Base-by-base conservation (phyloP, 2,888 invertebrate species). In the Trachelus stipa region DNA sequence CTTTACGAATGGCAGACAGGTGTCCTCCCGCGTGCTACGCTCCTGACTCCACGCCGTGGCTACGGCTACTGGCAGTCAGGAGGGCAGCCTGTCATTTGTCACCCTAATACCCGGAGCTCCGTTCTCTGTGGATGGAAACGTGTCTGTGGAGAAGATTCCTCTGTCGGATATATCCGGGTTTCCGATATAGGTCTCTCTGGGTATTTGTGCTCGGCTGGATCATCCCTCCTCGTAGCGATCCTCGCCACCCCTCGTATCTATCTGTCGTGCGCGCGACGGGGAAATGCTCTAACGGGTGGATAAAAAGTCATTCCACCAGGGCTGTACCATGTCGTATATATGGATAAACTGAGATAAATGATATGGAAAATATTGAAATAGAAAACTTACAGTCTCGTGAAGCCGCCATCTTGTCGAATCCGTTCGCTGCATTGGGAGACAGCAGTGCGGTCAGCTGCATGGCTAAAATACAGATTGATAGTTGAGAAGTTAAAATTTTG, bases 31-130 rank as follows among this genome's bases (percentile, higher is more conserved):
- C 71, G 30, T 30, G 71, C 71, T 71, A 71, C 71, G 71, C 30
- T 71, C 71, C 71, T 71, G 71, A 33, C 30, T 71, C 31, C 33
- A 71, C 30, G 11, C 11, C 23, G 69, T 31, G 40, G 23, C 6
- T 69, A 73, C 31, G 37, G 78, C 31, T 34, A 74, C 31, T 34
- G 73, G 15, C 40, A 71, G 34, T 15, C 37, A 23, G 75, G 68
- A 76, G 79, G 79, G 79, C 75, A 75, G 81, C 34, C 76, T 76
- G 82, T 80, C 83, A 82, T 83, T 83, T 83, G 83, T 83, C 82
- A 83, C 78, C 76, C 77, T 83, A 83, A 84, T 82, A 80, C 81
- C 77, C 78, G 77, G 34, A n/a, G 69, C 71, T n/a, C 31, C 33
- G 71, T 71, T 31, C 33, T 31, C 31, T 0, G 71, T 23, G 71